These are phyloP conservation scores for Aphaenogaster ashmeadi DNA, from an alignment of 1,140 invertebrate species.

Conservation along the genomic window DNA sequence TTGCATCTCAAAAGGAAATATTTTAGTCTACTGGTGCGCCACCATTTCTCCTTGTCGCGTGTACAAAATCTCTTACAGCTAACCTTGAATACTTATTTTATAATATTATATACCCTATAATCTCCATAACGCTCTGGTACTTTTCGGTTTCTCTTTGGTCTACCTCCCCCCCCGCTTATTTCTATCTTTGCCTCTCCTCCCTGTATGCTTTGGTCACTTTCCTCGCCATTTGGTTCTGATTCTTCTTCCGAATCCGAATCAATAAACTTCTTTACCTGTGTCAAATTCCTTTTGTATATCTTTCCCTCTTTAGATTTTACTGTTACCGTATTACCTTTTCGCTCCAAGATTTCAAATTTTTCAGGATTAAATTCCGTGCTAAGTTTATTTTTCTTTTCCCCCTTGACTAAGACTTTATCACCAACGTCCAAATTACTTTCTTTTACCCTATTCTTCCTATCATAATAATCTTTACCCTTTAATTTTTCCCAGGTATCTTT, in stretches of 20 bases:
- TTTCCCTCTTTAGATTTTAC: background rate
- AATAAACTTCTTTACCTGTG: background rate
- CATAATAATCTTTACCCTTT: background rate
- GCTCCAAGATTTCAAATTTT: background rate
- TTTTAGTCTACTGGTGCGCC: too few species aligned
- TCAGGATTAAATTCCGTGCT: background rate
- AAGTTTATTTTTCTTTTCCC: background rate
- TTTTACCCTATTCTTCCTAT: background rate
- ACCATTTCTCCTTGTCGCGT: too few species aligned
- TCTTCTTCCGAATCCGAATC: background rate
- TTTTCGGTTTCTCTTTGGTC: too few species aligned
- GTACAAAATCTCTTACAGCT: too few species aligned
- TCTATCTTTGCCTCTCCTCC: background rate
- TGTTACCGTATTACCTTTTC: background rate
- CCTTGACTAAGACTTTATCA: background rate
- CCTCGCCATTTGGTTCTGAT: background rate
- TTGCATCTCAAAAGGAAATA: too few species aligned
- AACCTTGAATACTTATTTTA: too few species aligned
- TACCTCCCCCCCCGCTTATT: background rate
- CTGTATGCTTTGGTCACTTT: background rate
- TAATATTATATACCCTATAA: too few species aligned
- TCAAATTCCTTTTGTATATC: background rate
- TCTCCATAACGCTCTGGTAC: too few species aligned
- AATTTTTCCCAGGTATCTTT: background rate
- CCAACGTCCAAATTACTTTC: background rate